Evolutionary conservation across 2,888 invertebrate genomes (phyloP).

Genomic region (Azorinus chamasolen): DNA sequence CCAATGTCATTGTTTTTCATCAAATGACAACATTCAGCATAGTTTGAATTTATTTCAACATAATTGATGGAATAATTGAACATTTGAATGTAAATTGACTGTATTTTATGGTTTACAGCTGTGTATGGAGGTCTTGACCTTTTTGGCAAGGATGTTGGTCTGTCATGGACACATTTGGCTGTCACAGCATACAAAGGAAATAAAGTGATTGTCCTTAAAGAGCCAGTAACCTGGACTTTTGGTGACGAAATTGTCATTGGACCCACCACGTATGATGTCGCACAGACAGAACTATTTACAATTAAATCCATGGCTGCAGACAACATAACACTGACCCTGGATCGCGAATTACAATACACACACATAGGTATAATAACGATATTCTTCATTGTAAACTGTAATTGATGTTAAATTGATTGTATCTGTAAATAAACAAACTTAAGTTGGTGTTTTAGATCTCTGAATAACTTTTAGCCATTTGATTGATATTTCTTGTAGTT

Average conservation of each 20-base stretch:
- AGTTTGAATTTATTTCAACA: too few species aligned
- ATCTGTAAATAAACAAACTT: too few species aligned
- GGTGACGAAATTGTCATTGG: constrained; percentile 80
- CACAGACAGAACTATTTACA: constrained; percentile 79
- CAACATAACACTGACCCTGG: constrained; percentile 70
- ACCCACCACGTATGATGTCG: constrained; percentile 73
- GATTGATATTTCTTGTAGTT: too few species aligned
- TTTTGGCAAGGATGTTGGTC: constrained; percentile 75
- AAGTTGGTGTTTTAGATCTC: too few species aligned
- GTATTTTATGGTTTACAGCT: too few species aligned
- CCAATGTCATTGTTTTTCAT: too few species aligned
- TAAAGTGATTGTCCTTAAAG: constrained; percentile 66
- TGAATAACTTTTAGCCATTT: too few species aligned
- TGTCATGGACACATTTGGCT: constrained; percentile 76
- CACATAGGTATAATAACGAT: constrained; percentile 72
- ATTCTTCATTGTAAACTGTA: too few species aligned
- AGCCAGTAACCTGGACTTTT: constrained; percentile 74
- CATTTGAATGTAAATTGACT: too few species aligned
- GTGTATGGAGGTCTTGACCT: constrained; percentile 83
- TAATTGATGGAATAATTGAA: too few species aligned
- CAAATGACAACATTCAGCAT: too few species aligned
- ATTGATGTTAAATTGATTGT: too few species aligned
- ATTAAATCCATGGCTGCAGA: constrained; percentile 69
- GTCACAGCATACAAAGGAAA: constrained; percentile 70
- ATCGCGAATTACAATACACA: constrained; percentile 69